Evolutionary conservation across 2,888 invertebrate species (phyloP), one percentile per base, ranked within the genome.

Genomic region (Isotomurus palustris): DNA sequence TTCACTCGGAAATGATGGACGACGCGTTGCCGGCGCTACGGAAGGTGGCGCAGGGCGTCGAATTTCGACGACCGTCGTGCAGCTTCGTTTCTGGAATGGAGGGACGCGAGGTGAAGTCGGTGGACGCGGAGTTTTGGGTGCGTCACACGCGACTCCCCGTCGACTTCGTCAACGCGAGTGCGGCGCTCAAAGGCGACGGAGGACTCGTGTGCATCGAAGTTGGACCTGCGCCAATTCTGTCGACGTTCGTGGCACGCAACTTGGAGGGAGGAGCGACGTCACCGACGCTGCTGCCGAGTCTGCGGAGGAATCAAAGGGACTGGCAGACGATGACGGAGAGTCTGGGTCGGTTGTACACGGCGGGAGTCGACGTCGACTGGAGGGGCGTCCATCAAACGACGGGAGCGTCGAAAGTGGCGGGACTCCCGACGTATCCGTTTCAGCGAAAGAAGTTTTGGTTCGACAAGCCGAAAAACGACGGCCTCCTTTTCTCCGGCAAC

Each of bases 41-140:
- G 21, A 14, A n/a, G 29, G 28, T 62, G 0, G 54, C 48, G 0
- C 28, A 29, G 14, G 38, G 19, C 3, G 19, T 64, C 17, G 29
- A 27, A 12, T 22, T 22, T 24, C 14, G 17, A 10, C 32, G 8
- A 32, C 38, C 38, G 10, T 19, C 44, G n/a, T 58, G 58, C 22
- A 45, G 43, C 14, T 64, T 54, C 45, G 59, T 64, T 27, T 64
- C 64, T n/a, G 61, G 64, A 22, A 53, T 58, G 40, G 17, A 29
- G 14, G 64, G 64, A 2, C 21, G 19, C 0, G n/a, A 56, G 0
- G 17, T 55, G 1, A 6, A 43, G 2, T 32, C 2, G 24, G 14
- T 47, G 5, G 21, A 21, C 27, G 35, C 19, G 4, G 19, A 36
- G 8, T 54, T 47, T 27, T 54, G 54, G 53, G 19, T 35, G 10